These are phyloP conservation scores for Apocheima hispidaria DNA, from an alignment of 2,888 invertebrate genomes.

Conservation along the genomic window DNA sequence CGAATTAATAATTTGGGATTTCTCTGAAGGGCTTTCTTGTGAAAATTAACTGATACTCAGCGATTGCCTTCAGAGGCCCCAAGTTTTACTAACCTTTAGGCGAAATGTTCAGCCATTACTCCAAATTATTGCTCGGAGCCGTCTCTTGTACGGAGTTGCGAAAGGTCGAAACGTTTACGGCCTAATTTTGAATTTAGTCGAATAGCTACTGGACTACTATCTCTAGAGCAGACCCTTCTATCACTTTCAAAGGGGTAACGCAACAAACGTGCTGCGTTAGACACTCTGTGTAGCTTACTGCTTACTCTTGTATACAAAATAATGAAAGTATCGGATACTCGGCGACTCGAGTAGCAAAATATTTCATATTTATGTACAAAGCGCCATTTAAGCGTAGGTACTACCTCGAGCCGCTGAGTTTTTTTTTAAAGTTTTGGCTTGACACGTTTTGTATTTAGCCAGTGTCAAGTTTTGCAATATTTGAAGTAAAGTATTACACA, in stretches of 20 bases:
- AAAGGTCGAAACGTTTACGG: conserved; percentile 39
- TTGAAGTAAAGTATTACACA: too few species aligned
- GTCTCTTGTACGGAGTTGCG: conserved; percentile 45
- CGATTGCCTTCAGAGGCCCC: conserved; percentile 39
- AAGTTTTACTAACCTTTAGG: conserved; percentile 45
- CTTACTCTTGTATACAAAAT: neutral
- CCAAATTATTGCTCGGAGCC: conserved; percentile 49
- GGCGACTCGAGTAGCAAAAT: too few species aligned
- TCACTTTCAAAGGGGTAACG: neutral
- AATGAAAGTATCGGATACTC: neutral
- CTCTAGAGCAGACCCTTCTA: neutral
- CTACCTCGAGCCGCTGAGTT: too few species aligned
- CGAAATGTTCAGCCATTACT: conserved; percentile 52
- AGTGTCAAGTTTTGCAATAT: too few species aligned
- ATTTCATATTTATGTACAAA: too few species aligned
- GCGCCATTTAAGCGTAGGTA: too few species aligned
- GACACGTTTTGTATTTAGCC: too few species aligned
- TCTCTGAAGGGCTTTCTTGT: conserved; percentile 47
- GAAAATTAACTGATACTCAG: conserved; percentile 54
- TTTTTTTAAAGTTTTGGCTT: too few species aligned
- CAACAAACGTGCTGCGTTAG: neutral
- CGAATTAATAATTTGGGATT: conserved; percentile 56
- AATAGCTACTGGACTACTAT: conserved; percentile 17
- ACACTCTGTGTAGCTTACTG: neutral
- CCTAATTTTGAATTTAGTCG: conserved; percentile 37